Evolutionary conservation across 2,797 vertebrate species (phyloP).

Genomic region (Poeciliopsis turneri): DNA sequence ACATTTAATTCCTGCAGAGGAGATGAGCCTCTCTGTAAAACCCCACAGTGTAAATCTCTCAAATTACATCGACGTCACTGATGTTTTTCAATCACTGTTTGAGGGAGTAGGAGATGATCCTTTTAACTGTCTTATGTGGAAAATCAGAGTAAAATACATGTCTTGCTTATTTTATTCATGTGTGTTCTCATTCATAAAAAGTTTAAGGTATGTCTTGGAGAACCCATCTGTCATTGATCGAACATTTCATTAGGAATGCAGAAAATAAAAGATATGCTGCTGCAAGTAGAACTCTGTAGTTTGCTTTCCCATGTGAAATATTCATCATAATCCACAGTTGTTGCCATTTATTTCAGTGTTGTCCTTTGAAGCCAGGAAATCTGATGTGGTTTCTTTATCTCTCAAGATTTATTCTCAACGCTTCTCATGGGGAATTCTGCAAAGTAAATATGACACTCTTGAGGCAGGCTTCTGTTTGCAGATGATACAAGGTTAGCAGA

Average conservation of each 20-base stretch:
- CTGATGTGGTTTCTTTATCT: conserved; percentile 52
- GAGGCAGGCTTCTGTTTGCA: conserved; percentile 35
- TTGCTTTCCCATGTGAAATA: conserved; percentile 32
- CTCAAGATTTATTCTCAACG: conserved; percentile 50
- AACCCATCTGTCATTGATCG: not conserved
- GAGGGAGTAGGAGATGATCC: conserved; percentile 52
- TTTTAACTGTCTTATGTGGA: conserved; percentile 50
- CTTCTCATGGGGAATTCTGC: conserved; percentile 37
- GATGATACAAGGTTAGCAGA: conserved; percentile 31
- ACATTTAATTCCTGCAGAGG: conserved; percentile 63
- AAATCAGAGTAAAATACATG: conserved; percentile 41
- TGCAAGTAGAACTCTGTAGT: conserved; percentile 24
- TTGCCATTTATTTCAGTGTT: conserved; percentile 49
- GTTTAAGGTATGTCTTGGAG: not conserved
- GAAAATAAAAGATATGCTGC: not conserved
- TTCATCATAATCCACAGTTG: conserved; percentile 16
- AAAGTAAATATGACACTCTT: conserved; percentile 41
- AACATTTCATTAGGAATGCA: not conserved
- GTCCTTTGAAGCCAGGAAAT: conserved; percentile 47
- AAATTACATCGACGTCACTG: conserved; percentile 73
- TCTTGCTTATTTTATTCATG: conserved; percentile 58
- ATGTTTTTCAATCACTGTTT: conserved; percentile 64
- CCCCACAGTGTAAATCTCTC: conserved; percentile 61
- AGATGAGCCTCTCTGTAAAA: conserved; percentile 64
- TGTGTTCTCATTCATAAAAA: conserved; percentile 63